phyloP scores from a whole-genome alignment of 1,140 invertebrate species.

The Chymomyza costata region DNA sequence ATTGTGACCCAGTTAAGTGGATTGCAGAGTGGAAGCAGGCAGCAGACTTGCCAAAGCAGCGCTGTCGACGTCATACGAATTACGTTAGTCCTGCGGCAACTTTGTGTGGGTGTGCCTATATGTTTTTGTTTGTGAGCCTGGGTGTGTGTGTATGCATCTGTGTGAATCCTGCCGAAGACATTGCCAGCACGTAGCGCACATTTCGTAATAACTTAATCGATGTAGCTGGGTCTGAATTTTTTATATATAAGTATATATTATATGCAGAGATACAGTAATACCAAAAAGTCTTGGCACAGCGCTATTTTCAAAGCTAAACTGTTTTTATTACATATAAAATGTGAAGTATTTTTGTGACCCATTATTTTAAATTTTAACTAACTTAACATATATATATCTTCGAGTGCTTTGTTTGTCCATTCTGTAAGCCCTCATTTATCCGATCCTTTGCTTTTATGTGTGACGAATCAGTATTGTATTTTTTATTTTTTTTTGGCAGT shows the following conservation, averaged over 20 bases:
- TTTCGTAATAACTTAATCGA: conserved; percentile 73
- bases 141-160: conserved; percentile 3
- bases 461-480: too few relatives aligned
- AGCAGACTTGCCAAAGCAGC: too few relatives aligned
- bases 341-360: too few relatives aligned
- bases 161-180: conserved; percentile 32
- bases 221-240: conserved; percentile 56
- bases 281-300: background rate
- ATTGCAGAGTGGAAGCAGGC: too few relatives aligned
- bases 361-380: too few relatives aligned
- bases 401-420: too few relatives aligned
- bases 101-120: conserved; percentile 2
- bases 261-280: background rate
- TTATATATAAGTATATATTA: conserved; percentile 41
- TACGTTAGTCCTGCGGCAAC: conserved; percentile 53
- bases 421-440: conserved; percentile 12
- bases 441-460: background rate
- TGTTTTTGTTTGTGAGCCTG: background rate
- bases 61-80: conserved; percentile 5
- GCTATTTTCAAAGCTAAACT: background rate
- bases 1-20: conserved; percentile 60
- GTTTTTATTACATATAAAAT: background rate
- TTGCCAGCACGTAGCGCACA: conserved; percentile 52
- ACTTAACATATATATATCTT: too few relatives aligned
- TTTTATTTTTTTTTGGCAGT: conserved; percentile 20